These are phyloP conservation scores for human DNA, from an alignment of 2,113 vertebrate genomes.

Conservation along the genomic window GRCh38 chr17:77909501-77910000, in stretches of 20 bases:
- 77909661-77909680: background rate
- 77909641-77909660: background rate
- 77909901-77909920: accelerated
- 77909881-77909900: background rate
- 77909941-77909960: accelerated
- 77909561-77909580: background rate
- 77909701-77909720: background rate
- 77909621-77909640: background rate
- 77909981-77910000: accelerated
- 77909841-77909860: accelerated
- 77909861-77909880: too few relatives aligned
- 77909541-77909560: background rate
- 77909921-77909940: background rate
- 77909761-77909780: background rate
- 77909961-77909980: background rate
- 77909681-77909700: background rate
- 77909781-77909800: background rate
- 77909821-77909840: background rate
- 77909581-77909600: background rate
- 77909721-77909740: background rate
- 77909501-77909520: background rate
- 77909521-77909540: background rate
- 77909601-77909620: background rate
- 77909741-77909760: background rate
- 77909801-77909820: background rate